A percentile compares a stretch with the other conserved stretches of the same genome.
Conservation (phyloP, 92 coral and sea anemone species). For the Pocillopora grandis region DNA sequence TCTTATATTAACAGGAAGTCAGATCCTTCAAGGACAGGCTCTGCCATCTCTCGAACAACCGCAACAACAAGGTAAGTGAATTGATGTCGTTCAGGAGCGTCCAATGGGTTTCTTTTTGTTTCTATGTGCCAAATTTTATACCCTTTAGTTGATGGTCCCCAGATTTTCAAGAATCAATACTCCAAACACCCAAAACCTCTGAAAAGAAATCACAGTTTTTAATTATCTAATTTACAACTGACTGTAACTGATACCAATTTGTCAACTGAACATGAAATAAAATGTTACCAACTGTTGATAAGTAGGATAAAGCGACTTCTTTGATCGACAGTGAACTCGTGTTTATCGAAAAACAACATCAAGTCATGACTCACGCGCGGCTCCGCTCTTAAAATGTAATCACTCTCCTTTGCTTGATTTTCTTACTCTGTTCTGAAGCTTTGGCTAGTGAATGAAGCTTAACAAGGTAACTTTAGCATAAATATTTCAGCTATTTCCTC, state of each 20-base stretch:
- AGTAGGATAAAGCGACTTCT: conserved; percentile 80
- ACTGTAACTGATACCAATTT: background rate
- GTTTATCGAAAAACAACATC: conserved; percentile 32
- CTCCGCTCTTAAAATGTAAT: conserved; percentile 19
- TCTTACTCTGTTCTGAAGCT: background rate
- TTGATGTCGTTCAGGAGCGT: background rate
- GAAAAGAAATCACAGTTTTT: background rate
- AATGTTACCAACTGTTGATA: conserved; percentile 60
- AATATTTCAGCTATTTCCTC: background rate
- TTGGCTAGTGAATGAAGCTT: background rate
- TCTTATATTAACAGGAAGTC: conserved; percentile 30
- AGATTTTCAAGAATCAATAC: background rate
- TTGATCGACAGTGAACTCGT: conserved; percentile 48
- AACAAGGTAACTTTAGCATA: background rate
- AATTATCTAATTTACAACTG: conserved; percentile 13
- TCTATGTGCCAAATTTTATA: background rate
- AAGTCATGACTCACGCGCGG: conserved; percentile 48
- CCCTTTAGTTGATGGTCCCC: background rate
- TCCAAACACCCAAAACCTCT: background rate
- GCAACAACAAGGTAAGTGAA: conserved; percentile 28
- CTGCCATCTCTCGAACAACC: background rate
- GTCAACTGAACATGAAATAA: conserved; percentile 4
- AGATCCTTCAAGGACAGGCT: conserved; percentile 12
- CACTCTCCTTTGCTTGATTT: background rate
- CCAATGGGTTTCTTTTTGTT: background rate